Percentiles rank a stretch among this genome's conserved stretches.
Evolutionary conservation across 1,140 invertebrate species (phyloP).

Genomic region (Platyscapa corneri): DNA sequence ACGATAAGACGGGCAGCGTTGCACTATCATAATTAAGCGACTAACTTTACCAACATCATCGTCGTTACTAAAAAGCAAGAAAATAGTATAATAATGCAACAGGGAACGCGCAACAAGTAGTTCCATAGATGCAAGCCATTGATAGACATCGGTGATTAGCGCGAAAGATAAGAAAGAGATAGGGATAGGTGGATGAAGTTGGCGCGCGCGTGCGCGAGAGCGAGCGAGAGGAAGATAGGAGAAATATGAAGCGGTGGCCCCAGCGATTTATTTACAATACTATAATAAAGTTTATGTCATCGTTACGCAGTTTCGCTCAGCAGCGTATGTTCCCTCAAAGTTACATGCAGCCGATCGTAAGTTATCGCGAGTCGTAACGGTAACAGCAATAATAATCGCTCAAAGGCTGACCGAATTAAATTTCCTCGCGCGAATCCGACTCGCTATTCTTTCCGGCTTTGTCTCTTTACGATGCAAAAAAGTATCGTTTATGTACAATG

Average conservation of each 20-base stretch:
- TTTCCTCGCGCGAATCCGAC: background rate
- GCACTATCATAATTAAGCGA: constrained; percentile 12
- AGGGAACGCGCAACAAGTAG: constrained; percentile 31
- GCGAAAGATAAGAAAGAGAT: background rate
- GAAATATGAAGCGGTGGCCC: background rate
- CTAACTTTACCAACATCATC: constrained; percentile 19
- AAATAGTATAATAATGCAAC: constrained; percentile 8
- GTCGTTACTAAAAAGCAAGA: background rate
- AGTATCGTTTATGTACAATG: background rate
- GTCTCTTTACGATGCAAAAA: constrained; percentile 1
- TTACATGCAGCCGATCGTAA: background rate
- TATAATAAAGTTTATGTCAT: constrained; percentile 24
- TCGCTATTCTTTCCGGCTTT: background rate
- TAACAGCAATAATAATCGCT: constrained; percentile 38
- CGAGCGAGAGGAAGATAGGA: no score
- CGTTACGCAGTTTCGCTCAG: constrained; percentile 3
- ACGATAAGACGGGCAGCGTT: background rate
- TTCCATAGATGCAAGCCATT: background rate
- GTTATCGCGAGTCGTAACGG: background rate
- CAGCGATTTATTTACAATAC: constrained; percentile 32
- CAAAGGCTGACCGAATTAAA: background rate
- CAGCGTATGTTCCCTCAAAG: background rate
- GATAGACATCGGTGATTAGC: constrained; percentile 27
- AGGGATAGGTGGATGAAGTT: background rate
- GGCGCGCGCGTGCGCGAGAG: background rate